A percentile compares a stretch with the other conserved stretches of the same genome.
These are phyloP conservation scores for Diorhabda elongata DNA, from an alignment of 1,140 invertebrate genomes.

Conservation along the genomic window DNA sequence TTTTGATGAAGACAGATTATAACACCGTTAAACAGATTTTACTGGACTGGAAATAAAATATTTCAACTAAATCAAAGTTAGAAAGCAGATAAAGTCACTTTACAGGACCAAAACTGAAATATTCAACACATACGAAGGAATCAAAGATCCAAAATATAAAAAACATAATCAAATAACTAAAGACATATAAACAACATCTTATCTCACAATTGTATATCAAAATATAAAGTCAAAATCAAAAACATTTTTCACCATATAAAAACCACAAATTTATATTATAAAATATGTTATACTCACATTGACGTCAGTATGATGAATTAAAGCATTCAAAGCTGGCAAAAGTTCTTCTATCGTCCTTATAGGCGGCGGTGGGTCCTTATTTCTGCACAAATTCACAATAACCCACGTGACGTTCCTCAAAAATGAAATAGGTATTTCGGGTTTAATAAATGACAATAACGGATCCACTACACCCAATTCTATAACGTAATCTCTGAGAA, in stretches of 20 bases:
- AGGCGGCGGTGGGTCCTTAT: constrained; percentile 90
- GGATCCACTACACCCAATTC: constrained; percentile 85
- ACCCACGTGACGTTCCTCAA: constrained; percentile 97
- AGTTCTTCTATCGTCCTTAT: constrained; percentile 85
- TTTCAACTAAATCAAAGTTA: too few relatives aligned
- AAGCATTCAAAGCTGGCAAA: constrained; percentile 86
- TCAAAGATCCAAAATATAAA: too few relatives aligned
- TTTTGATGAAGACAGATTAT: too few relatives aligned
- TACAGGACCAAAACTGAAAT: too few relatives aligned
- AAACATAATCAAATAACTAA: too few relatives aligned
- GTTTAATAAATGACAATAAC: constrained; percentile 85
- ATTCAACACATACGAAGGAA: too few relatives aligned
- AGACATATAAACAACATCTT: too few relatives aligned
- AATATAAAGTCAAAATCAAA: too few relatives aligned
- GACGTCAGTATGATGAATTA: constrained; percentile 93
- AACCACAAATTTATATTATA: not conserved
- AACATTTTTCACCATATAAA: not conserved
- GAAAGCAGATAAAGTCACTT: too few relatives aligned
- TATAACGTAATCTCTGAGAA: constrained; percentile 88
- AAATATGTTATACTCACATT: constrained; percentile 68
- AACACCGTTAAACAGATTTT: too few relatives aligned
- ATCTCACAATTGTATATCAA: too few relatives aligned
- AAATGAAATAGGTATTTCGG: constrained; percentile 89
- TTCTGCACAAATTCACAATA: constrained; percentile 94
- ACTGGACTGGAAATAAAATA: too few relatives aligned